Percentiles rank a stretch among this genome's conserved stretches.
Conservation (phyloP, 2,797 vertebrate species). For the Chlorospingus flavigularis region DNA sequence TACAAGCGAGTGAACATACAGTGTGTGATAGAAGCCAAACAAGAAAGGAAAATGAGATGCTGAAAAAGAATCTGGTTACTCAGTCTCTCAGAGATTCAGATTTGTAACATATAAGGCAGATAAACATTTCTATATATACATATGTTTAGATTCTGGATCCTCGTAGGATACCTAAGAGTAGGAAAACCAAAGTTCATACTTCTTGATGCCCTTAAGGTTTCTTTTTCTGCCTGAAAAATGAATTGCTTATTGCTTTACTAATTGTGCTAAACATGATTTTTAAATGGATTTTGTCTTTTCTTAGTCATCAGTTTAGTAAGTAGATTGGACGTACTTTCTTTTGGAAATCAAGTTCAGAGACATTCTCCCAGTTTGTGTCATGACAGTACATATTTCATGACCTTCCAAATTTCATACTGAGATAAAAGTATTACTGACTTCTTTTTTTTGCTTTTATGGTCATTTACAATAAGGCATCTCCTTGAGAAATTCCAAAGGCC, state of each 20-base stretch:
- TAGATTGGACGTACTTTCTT: background rate
- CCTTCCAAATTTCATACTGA: background rate
- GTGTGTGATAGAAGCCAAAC: background rate
- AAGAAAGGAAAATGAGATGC: background rate
- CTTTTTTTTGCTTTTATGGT: background rate
- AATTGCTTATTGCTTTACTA: background rate
- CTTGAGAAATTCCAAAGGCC: background rate
- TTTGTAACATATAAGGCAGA: background rate
- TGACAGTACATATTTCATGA: background rate
- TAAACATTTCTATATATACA: background rate
- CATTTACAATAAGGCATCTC: background rate
- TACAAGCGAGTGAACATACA: background rate
- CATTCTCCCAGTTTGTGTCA: background rate
- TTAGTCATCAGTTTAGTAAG: background rate
- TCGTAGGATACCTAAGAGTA: background rate
- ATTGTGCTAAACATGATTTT: background rate
- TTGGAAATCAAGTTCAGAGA: background rate
- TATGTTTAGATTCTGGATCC: background rate
- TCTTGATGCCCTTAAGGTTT: background rate
- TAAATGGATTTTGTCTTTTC: background rate
- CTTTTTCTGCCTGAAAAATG: background rate
- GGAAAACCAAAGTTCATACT: background rate
- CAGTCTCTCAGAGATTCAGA: background rate
- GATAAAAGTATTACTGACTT: background rate
- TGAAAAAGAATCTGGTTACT: background rate